Base-by-base conservation (phyloP, 2,888 invertebrate species). In the Andrena camellia region DNA sequence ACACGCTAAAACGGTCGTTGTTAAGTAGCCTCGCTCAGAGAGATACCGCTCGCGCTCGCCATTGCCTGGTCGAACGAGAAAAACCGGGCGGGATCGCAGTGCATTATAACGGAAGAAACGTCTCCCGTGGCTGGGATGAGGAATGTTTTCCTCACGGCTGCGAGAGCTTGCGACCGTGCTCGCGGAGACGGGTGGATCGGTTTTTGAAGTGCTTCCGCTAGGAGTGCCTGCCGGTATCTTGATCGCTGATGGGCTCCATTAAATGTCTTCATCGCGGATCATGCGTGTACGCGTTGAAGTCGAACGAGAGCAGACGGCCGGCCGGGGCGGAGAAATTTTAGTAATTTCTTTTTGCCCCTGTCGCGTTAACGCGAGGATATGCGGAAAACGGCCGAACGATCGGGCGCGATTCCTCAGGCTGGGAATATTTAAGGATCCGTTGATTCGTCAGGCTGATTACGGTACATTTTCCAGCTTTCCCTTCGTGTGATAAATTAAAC, bases 181-280 rank as follows among this genome's bases (percentile, higher is more conserved):
- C 13, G 29, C 8, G 48, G 42, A 57, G 78, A 62, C 69, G 75
- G 29, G 62, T 52, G 69, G 81, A 71, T 81, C 81, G 83, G 69
- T 83, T 86, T 84, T 81, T 63, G 71, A 86, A 74, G 35, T 33
- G 78, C 84, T 86, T 86, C 86, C 86, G 86, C 50, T 81, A 79
- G 86, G 86, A 78, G 86, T 79, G 86, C 78, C 85, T 13, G 54
- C 8, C 8, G 77, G 68, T 71, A 78, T 78, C 81, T 59, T 64
- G 81, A 74, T 78, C 64, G 60, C 50, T 57, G 73, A 75, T 75
- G 50, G 68, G 20, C 31, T 57, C 73, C 57, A 83, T 78, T 76
- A 83, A 57, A 73, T 23, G 80, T 83, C 86, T 86, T 86, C 83
- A 81, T 83, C 78, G 68, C 17, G 62, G 59, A 83, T 73, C 73